Conservation (phyloP, 2,113 vertebrate species). For the Cyprinus carpio region DNA sequence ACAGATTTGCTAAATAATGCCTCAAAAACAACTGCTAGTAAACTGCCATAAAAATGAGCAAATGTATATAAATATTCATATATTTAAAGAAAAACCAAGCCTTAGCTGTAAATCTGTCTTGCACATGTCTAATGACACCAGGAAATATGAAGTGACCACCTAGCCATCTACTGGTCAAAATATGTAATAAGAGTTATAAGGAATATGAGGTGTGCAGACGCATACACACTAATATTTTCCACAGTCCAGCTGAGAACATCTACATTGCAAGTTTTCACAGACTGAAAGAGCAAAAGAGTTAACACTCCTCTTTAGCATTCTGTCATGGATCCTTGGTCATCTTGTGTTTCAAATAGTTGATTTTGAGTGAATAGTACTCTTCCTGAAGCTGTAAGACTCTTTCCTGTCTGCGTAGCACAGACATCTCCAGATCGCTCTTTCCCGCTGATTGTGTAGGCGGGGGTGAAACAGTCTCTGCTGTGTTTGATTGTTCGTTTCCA, state of each 20-base stretch:
- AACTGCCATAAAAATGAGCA: not conserved
- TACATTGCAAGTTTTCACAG: not conserved
- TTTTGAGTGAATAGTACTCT: constrained; percentile 55
- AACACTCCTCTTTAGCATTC: not conserved
- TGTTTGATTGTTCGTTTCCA: constrained; percentile 27
- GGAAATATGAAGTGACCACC: constrained; percentile 22
- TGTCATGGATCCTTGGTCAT: constrained; percentile 44
- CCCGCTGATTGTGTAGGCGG: constrained; percentile 35
- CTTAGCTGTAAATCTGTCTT: not conserved
- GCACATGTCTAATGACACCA: not conserved
- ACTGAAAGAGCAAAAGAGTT: not conserved
- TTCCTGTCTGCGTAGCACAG: constrained; percentile 49
- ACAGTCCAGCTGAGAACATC: constrained; percentile 1
- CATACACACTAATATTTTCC: not conserved
- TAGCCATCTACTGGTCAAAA: constrained; percentile 43
- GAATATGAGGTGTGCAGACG: not conserved
- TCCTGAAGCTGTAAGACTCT: constrained; percentile 50
- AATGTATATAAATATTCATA: not conserved
- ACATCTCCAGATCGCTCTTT: constrained; percentile 44
- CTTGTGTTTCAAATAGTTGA: constrained; percentile 49
- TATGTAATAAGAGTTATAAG: constrained; percentile 15
- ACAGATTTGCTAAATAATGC: no score
- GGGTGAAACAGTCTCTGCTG: constrained; percentile 8
- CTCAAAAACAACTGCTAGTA: not conserved
- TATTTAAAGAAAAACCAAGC: not conserved